Evolutionary conservation across 2,797 vertebrate species (phyloP).

Genomic region (Melanotaenia pygmaea): DNA sequence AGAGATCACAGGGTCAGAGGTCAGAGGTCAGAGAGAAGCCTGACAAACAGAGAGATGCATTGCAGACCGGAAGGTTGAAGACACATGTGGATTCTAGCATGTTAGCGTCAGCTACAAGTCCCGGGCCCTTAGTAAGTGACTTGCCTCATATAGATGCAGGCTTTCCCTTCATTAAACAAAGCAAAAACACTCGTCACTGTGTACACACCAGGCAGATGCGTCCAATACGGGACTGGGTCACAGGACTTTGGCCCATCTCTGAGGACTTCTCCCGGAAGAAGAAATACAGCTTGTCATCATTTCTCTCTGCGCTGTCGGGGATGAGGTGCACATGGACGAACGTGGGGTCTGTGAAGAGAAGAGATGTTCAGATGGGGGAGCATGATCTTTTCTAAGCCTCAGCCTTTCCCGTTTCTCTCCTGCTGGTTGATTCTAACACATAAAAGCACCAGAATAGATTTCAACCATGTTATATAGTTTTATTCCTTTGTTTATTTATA

Average conservation of each 20-base stretch:
- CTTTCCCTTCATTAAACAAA: conserved; percentile 55
- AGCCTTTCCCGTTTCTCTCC: too few relatives aligned
- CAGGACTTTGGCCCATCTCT: conserved; percentile 91
- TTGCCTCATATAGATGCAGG: conserved; percentile 37
- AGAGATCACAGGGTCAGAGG: conserved; percentile 63
- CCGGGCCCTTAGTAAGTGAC: conserved; percentile 5
- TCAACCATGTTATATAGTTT: too few relatives aligned
- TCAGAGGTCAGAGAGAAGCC: conserved; percentile 64
- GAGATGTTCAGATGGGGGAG: background rate
- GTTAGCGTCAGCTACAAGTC: conserved; percentile 62
- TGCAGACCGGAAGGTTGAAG: conserved; percentile 78
- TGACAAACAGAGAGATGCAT: conserved; percentile 74
- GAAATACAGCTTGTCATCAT: conserved; percentile 98
- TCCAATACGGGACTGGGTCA: conserved; percentile 93
- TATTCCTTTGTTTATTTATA: too few relatives aligned
- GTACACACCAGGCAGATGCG: conserved; percentile 94
- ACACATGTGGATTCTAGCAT: conserved; percentile 80
- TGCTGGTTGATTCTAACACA: too few relatives aligned
- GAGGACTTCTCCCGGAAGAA: conserved; percentile 97
- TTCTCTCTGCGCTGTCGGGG: conserved; percentile 94
- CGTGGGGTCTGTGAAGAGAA: conserved; percentile 87
- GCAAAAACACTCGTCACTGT: conserved; percentile 40
- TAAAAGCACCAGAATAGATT: too few relatives aligned
- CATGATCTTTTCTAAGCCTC: too few relatives aligned
- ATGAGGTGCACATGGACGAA: conserved; percentile 95